Base-by-base conservation (phyloP, 2,888 invertebrate species). In the Catocala fraxini region DNA sequence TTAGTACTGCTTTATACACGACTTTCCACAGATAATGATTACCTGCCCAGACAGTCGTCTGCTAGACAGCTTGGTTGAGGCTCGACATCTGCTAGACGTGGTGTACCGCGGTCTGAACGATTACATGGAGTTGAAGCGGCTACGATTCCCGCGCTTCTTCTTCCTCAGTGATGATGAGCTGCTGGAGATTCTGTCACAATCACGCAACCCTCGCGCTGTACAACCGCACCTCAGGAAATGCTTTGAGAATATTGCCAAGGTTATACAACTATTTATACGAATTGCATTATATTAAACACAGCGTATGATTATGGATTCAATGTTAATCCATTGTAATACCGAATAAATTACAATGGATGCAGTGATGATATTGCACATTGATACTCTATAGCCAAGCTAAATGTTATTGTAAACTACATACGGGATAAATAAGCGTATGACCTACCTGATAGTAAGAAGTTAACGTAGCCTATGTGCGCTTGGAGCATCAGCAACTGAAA, bases 111-210 rank as follows among this genome's bases (percentile, higher is more conserved):
- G 97, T 0, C 95, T 98, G 4, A 95, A 96, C 54, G 96, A 97
- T 59, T 98, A 97, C 87, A 94, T 98, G 89, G 97, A 97, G 85
- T 95, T 96, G 68, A 97, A 97, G 87, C 89, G 97, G 51, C 92
- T 95, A 48, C 94, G 96, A 46, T 98, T 97, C 89, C 97, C 97
- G 13, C 78, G 92, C 25, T 96, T 97, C 87, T 97, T 96, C 93
- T 97, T 98, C 91, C 95, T 98, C 69, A 97, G 97, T 73, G 97
- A 98, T 80, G 97, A 97, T 79, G 97, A 98, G 81, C 90, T 98
- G 41, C 90, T 98, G 71, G 97, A 97, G 87, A 97, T 98, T 52
- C 90, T 98, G 53, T 97, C 97, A 0, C 97, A 97, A 89, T 96
- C 97, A 0, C 95, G 96, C 62, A 97, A 97, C 81, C 97, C 97